phyloP scores from a whole-genome alignment of 2,888 invertebrate genomes.

The Onthophagus sagittarius region DNA sequence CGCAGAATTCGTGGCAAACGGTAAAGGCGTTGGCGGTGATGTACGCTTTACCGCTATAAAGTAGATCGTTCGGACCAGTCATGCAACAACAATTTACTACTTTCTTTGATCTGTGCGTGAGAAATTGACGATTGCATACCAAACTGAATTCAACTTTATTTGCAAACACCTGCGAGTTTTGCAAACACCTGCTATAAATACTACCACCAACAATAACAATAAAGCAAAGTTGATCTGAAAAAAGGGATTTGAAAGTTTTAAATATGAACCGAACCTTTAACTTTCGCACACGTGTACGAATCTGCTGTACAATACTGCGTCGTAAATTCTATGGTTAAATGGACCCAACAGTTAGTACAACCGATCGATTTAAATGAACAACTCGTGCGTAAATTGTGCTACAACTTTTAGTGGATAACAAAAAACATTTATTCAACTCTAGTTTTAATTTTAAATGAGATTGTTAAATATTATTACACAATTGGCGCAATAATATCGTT shows the following conservation, averaged over 20 bases:
- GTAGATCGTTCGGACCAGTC: background rate
- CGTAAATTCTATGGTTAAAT: background rate
- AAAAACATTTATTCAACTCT: background rate
- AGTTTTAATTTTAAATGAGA: background rate
- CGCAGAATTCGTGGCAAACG: background rate
- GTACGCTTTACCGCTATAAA: background rate
- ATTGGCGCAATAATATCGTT: background rate
- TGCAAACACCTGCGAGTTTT: background rate
- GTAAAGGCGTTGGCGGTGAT: background rate
- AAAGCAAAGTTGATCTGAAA: background rate
- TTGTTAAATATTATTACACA: background rate
- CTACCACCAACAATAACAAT: too few species aligned
- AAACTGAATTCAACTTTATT: background rate
- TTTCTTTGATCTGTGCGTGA: constrained; percentile 8
- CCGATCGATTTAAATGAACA: background rate
- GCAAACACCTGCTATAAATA: background rate
- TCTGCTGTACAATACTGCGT: background rate
- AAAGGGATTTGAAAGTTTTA: background rate
- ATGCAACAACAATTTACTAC: background rate
- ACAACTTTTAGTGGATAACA: background rate
- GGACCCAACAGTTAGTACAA: background rate
- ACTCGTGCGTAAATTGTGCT: background rate
- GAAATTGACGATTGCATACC: constrained; percentile 10
- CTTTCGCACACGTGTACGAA: background rate
- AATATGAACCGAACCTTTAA: background rate